Conservation (phyloP, 2,888 invertebrate species). For the Drosophila lutescens region DNA sequence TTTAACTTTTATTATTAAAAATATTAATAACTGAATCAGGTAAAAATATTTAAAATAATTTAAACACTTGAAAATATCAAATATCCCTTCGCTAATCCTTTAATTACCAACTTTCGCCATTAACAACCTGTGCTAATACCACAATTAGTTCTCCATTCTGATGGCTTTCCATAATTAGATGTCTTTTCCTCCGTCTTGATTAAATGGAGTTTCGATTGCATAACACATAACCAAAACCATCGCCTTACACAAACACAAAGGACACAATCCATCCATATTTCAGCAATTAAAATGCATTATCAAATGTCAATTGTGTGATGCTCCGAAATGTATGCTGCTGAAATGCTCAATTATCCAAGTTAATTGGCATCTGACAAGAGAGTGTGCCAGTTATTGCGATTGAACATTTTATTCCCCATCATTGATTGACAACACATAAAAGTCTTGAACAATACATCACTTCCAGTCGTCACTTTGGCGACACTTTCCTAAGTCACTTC, state of each 20-base stretch:
- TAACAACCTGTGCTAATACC: background rate
- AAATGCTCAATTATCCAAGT: slow-evolving; percentile 35
- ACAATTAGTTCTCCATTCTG: slow-evolving; percentile 25
- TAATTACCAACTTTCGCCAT: background rate
- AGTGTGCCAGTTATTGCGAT: slow-evolving; percentile 17
- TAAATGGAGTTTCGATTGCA: slow-evolving; percentile 26
- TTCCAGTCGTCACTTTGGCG: too few species aligned
- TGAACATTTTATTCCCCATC: slow-evolving; percentile 2
- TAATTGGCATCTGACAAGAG: slow-evolving; percentile 41
- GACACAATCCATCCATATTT: slow-evolving; percentile 30
- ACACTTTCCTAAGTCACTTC: too few species aligned
- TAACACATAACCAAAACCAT: slow-evolving; percentile 5
- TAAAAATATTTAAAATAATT: too few species aligned
- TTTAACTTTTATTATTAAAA: too few species aligned
- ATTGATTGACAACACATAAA: too few species aligned
- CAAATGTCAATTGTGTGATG: slow-evolving; percentile 32
- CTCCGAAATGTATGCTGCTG: slow-evolving; percentile 21
- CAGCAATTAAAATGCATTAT: slow-evolving; percentile 36
- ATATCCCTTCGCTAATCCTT: background rate
- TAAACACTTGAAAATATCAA: background rate
- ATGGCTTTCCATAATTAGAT: slow-evolving; percentile 17
- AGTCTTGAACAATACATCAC: too few species aligned
- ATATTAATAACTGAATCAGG: too few species aligned
- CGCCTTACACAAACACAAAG: background rate
- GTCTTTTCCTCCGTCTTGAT: slow-evolving; percentile 3